phyloP scores from a whole-genome alignment of 2,888 invertebrate species.

The Apamea monoglypha region DNA sequence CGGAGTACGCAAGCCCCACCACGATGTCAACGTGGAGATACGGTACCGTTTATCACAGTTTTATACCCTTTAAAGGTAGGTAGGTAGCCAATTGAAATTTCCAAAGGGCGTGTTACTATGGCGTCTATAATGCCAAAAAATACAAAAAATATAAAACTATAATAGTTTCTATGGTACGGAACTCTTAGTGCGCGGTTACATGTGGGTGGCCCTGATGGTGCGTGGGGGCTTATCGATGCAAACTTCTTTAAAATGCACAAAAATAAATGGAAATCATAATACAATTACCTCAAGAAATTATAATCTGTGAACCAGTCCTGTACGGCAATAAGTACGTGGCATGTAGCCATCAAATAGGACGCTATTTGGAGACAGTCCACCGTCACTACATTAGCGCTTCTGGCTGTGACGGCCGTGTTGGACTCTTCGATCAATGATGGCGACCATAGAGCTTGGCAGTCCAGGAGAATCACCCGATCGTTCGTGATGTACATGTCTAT shows the following conservation, averaged over 20 bases:
- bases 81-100: neutral
- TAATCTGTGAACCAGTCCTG: conserved; percentile 97
- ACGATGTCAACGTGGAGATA: too few species aligned
- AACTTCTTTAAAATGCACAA: neutral
- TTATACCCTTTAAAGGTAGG: neutral
- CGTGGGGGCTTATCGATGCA: neutral
- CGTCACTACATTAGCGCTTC: conserved; percentile 90
- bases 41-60: neutral
- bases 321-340: conserved; percentile 96
- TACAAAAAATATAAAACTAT: neutral
- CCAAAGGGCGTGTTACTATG: neutral
- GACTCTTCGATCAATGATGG: conserved; percentile 93
- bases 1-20: too few species aligned
- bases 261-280: neutral
- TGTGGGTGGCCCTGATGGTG: neutral
- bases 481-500: conserved; percentile 94
- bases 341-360: conserved; percentile 96
- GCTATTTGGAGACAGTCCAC: conserved; percentile 94
- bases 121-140: neutral
- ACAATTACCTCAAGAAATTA: conserved; percentile 92
- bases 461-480: conserved; percentile 95
- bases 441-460: conserved; percentile 95
- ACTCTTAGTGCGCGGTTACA: neutral
- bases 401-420: conserved; percentile 86
- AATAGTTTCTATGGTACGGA: neutral